Percentiles rank a stretch among this genome's conserved stretches.
Conservation (phyloP, 2,113 vertebrate species). For the Picathartes gymnocephalus region DNA sequence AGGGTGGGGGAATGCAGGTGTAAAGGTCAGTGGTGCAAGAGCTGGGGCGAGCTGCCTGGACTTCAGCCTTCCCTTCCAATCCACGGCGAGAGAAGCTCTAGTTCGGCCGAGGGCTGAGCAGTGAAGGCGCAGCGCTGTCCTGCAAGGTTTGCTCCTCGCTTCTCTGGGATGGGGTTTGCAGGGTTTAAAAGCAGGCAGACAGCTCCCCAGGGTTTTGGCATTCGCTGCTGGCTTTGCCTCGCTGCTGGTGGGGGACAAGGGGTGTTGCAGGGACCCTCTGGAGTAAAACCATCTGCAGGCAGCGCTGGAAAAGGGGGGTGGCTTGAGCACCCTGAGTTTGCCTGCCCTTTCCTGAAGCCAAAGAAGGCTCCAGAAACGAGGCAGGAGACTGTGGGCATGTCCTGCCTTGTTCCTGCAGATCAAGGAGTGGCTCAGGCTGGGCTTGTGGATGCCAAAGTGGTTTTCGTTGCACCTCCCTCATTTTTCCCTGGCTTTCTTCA, state of each 20-base stretch:
- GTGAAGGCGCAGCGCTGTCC: neutral
- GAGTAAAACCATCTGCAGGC: neutral
- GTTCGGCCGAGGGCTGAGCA: neutral
- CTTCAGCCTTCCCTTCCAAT: neutral
- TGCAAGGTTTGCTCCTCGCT: neutral
- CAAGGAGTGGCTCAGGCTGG: neutral
- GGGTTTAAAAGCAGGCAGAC: neutral
- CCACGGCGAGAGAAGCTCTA: fast-evolving
- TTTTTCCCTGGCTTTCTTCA: neutral
- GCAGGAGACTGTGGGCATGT: fast-evolving
- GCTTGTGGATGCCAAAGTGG: neutral
- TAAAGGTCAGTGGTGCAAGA: conserved; percentile 25
- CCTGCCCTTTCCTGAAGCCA: neutral
- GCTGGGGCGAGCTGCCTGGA: fast-evolving
- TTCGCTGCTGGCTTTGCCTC: neutral
- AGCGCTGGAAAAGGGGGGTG: neutral
- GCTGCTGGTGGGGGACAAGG: neutral
- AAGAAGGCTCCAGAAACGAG: neutral
- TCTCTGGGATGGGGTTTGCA: neutral
- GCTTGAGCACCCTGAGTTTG: neutral
- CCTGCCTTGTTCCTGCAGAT: neutral
- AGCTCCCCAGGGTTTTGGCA: neutral
- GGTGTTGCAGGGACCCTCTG: fast-evolving
- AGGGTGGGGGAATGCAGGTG: fast-evolving
- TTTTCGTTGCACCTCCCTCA: neutral